These are phyloP conservation scores for Diplosoma virens DNA, from an alignment of 23 tunicate species.

Conservation along the genomic window DNA sequence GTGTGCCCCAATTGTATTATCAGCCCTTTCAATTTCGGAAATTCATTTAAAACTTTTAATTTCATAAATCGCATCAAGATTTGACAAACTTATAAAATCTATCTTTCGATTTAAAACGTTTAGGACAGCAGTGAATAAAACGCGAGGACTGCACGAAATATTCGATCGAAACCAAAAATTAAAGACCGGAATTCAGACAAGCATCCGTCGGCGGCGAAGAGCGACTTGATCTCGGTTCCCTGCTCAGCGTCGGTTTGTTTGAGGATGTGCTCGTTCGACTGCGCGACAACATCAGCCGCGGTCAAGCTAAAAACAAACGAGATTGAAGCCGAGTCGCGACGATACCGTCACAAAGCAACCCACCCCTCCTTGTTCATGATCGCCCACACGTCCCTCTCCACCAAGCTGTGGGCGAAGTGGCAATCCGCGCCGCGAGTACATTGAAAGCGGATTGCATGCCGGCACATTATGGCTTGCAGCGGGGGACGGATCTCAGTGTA, in stretches of 20 bases:
- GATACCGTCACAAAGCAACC: constrained; percentile 1
- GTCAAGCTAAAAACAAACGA: constrained; percentile 30
- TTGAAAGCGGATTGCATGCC: constrained; percentile 89
- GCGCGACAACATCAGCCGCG: constrained; percentile 59
- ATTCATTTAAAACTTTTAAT: too few species aligned
- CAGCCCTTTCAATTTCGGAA: too few species aligned
- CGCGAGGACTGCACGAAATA: too few species aligned
- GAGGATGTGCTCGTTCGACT: constrained; percentile 56
- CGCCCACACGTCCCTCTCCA: constrained; percentile 88
- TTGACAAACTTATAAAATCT: too few species aligned
- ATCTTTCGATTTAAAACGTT: too few species aligned
- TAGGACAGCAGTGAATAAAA: too few species aligned
- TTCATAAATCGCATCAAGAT: too few species aligned
- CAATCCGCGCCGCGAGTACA: constrained; percentile 90
- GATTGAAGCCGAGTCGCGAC: background rate
- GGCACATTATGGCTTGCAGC: constrained; percentile 79
- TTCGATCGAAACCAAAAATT: too few species aligned
- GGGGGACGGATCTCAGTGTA: constrained; percentile 77
- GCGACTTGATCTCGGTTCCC: constrained; percentile 7
- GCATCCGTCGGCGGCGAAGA: constrained; percentile 24
- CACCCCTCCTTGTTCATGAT: constrained; percentile 84
- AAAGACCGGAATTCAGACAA: constrained; percentile 34
- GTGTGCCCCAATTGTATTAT: too few species aligned
- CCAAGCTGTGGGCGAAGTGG: constrained; percentile 94
- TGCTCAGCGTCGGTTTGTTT: constrained; percentile 24